Evolutionary conservation across 2,888 invertebrate species (phyloP).

Genomic region (Rhingia campestris): DNA sequence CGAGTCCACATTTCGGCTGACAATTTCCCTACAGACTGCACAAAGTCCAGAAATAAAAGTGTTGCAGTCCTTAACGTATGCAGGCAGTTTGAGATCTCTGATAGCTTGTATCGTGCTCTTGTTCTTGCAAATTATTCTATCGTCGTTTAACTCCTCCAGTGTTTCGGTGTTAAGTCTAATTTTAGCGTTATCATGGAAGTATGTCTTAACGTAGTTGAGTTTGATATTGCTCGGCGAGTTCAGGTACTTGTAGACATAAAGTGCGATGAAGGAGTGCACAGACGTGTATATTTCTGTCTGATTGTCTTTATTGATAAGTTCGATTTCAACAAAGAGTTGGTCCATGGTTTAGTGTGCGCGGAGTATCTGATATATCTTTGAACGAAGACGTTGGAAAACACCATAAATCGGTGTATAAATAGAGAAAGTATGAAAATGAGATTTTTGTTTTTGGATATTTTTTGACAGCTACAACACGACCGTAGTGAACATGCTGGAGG

Average conservation of each 20-base stretch:
- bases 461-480: slow-evolving; percentile 29
- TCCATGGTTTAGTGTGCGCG: slow-evolving; percentile 77
- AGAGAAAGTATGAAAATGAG: slow-evolving; percentile 57
- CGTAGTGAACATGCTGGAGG: slow-evolving; percentile 7
- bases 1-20: slow-evolving; percentile 81
- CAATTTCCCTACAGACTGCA: slow-evolving; percentile 87
- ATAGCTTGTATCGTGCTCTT: slow-evolving; percentile 78
- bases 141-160: slow-evolving; percentile 79
- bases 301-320: slow-evolving; percentile 77
- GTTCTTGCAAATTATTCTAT: slow-evolving; percentile 79
- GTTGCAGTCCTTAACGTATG: slow-evolving; percentile 84
- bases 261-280: slow-evolving; percentile 86
- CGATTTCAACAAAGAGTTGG: slow-evolving; percentile 81
- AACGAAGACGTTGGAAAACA: slow-evolving; percentile 38
- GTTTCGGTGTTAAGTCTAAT: slow-evolving; percentile 77
- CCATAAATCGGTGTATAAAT: slow-evolving; percentile 31
- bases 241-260: slow-evolving; percentile 86
- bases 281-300: slow-evolving; percentile 82
- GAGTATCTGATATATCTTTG: not conserved
- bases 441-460: slow-evolving; percentile 53
- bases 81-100: slow-evolving; percentile 85
- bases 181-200: slow-evolving; percentile 75
- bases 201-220: slow-evolving; percentile 81
- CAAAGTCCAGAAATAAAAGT: slow-evolving; percentile 90
- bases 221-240: slow-evolving; percentile 82